Evolutionary conservation across 30 jellyfish, hydroid and myxozoan genomes (phyloP).

Genomic region (Chironex yamaguchii): DNA sequence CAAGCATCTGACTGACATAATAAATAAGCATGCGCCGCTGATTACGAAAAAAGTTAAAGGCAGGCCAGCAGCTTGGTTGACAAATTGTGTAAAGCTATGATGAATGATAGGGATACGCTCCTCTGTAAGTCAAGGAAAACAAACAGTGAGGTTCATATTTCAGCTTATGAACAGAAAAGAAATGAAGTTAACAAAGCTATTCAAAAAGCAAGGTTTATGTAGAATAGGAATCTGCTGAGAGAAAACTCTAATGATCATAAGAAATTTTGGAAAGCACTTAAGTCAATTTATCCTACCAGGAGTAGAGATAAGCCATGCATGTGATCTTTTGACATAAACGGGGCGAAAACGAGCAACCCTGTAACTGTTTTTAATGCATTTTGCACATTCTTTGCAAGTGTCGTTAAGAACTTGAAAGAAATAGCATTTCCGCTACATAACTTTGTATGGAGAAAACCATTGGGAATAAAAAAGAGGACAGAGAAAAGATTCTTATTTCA

Average conservation of each 20-base stretch:
- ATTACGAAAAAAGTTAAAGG: conserved; percentile 52
- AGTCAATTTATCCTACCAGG: conserved; percentile 21
- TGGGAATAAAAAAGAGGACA: neutral
- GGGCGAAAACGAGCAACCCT: neutral
- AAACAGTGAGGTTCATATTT: conserved; percentile 43
- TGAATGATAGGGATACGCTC: conserved; percentile 51
- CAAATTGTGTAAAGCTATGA: conserved; percentile 37
- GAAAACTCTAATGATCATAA: neutral
- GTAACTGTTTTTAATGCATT: conserved; percentile 10
- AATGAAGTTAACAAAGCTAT: conserved; percentile 27
- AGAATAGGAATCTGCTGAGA: conserved; percentile 3
- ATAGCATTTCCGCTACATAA: conserved; percentile 13
- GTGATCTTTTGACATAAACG: neutral
- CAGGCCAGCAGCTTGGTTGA: conserved; percentile 56
- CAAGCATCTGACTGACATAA: conserved; percentile 2
- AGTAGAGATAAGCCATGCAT: neutral
- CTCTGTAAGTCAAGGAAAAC: conserved; percentile 47
- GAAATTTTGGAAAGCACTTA: conserved; percentile 5
- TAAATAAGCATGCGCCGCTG: conserved; percentile 58
- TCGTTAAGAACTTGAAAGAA: conserved; percentile 31
- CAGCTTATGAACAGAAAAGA: conserved; percentile 7
- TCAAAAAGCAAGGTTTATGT: conserved; percentile 2
- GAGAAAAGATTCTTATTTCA: neutral
- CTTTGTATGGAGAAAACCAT: conserved; percentile 5
- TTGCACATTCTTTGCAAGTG: conserved; percentile 43